Evolutionary conservation across 2,113 vertebrate species (phyloP).

Genomic region (Diadophis punctatus): DNA sequence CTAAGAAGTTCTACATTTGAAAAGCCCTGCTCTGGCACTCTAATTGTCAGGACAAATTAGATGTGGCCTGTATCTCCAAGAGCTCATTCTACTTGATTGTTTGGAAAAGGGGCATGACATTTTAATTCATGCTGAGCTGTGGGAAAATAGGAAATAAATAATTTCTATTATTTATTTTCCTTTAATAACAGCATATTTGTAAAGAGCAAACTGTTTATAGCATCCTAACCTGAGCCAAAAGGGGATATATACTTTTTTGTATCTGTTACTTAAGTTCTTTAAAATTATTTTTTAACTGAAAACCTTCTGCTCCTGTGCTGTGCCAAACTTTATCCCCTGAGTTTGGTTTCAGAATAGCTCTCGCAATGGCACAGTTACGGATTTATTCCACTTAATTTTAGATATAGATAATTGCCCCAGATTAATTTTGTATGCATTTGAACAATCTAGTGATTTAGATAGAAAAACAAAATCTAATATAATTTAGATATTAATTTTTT

Average conservation of each 20-base stretch:
- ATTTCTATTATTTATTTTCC: neutral
- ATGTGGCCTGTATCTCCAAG: neutral
- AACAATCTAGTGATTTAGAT: neutral
- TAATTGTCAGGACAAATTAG: neutral
- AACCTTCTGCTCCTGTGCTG: neutral
- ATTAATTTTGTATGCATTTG: neutral
- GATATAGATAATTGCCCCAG: neutral
- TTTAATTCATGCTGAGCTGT: neutral
- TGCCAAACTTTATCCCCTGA: neutral
- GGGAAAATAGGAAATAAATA: neutral
- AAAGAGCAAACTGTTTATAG: neutral
- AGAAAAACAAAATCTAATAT: neutral
- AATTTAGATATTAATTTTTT: neutral
- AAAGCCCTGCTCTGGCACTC: neutral
- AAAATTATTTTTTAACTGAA: neutral
- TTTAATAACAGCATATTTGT: neutral
- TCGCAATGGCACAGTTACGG: neutral
- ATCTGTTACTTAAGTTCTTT: neutral
- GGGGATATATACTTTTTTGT: neutral
- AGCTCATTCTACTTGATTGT: neutral
- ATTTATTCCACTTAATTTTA: neutral
- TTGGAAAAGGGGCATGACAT: neutral
- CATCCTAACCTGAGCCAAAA: neutral
- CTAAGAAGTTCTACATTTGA: neutral
- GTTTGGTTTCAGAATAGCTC: neutral